A percentile compares a stretch with the other conserved stretches of the same genome.
These are phyloP conservation scores for Daubentonia madagascariensis DNA, from an alignment of 2,113 vertebrate species.

Conservation along the genomic window DNA sequence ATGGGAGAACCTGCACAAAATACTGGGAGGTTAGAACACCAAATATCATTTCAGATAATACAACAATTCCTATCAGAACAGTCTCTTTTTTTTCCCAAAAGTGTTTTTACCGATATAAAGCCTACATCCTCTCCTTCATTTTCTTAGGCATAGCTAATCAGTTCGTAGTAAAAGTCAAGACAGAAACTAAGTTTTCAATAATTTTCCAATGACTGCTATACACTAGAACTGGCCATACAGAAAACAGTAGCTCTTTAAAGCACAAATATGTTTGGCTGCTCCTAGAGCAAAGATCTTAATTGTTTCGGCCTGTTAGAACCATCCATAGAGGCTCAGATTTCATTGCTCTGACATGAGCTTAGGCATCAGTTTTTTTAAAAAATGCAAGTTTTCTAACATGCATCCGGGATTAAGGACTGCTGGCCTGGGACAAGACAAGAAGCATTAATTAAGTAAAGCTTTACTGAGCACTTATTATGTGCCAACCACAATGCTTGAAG, in stretches of 20 bases:
- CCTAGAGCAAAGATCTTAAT: not conserved
- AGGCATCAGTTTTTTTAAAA: not conserved
- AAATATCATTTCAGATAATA: not conserved
- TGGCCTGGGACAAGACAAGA: not conserved
- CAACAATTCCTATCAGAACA: not conserved
- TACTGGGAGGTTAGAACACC: not conserved
- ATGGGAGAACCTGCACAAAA: not conserved
- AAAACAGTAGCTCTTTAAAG: not conserved
- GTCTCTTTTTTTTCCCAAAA: not conserved
- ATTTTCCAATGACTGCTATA: not conserved
- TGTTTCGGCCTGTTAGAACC: not conserved
- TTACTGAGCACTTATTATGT: not conserved
- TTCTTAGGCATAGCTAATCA: not conserved
- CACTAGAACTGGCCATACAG: not conserved
- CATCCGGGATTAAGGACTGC: not conserved
- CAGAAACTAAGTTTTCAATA: not conserved
- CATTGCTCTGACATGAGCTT: not conserved
- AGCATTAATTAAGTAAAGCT: not conserved
- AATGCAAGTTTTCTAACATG: not conserved
- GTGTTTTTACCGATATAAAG: not conserved
- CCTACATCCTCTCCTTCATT: not conserved
- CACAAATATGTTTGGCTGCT: fast-evolving
- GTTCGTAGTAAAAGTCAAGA: not conserved
- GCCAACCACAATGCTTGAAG: not conserved
- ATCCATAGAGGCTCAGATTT: not conserved